Base-by-base conservation (phyloP, 2,888 invertebrate genomes). In the Mylabris sibirica region DNA sequence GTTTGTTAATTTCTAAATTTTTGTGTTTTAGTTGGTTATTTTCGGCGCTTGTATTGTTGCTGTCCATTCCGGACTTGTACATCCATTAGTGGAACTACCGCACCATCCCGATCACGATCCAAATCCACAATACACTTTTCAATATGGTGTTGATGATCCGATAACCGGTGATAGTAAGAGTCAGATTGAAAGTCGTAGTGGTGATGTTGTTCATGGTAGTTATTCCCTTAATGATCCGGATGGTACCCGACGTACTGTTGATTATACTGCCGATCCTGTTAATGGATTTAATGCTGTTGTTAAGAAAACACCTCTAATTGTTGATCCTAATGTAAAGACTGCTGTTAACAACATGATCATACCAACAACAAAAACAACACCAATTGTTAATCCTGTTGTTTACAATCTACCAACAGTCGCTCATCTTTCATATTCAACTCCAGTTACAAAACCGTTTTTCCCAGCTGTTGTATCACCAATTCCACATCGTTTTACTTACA, bases 221-320 rank as follows among this genome's bases (percentile, higher is more conserved):
- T 88, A 88, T 81, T 86, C 86, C 44, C 79, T 88, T 22, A 84
- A 86, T 67, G 88, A 88, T 77, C 84, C 88, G 70, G 88, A 88
- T 75, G 88, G 88, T 72, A 87, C 86, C 67, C 83, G 86, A 68
- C 85, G 88, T 70, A 82, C 85, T 76, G 88, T 88, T 8, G 87
- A 88, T 76, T 88, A 88, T 81, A 87, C 87, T 59, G 87, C 88
- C 66, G 88, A 88, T 81, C 87, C 87, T 57, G 84, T 87, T 66
- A 86, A 88, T 76, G 88, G 88, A 62, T 88, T 88, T 85, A 88
- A 88, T 76, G 88, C 88, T 68, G 86, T 88, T 63, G 88, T 88
- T 20, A 87, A 84, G 75, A 85, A 85, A 62, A 86, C 87, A 76
- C 86, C 86, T 38, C 76, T 86, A 11, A 85, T 53, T 12, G 53